These are phyloP conservation scores for Trididemnum miniatum DNA, from an alignment of 23 tunicate species.

Conservation along the genomic window DNA sequence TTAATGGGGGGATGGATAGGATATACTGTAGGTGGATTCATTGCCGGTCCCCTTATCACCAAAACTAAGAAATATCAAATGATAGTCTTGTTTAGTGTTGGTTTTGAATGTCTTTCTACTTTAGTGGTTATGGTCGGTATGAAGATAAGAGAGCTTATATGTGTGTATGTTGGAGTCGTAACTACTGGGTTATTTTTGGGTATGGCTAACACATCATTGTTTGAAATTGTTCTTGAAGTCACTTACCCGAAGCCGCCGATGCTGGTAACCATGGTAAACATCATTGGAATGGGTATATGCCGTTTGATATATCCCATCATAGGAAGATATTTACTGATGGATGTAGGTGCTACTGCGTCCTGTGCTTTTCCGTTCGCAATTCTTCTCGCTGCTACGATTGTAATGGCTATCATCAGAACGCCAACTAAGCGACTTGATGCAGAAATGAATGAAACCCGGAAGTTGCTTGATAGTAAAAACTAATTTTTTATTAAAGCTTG, in stretches of 20 bases:
- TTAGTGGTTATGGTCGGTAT: conserved; percentile 46
- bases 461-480: background rate
- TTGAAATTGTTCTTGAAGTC: conserved; percentile 54
- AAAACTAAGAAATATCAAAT: conserved; percentile 46
- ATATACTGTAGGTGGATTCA: conserved; percentile 61
- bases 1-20: conserved; percentile 65
- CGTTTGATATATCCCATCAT: conserved; percentile 62
- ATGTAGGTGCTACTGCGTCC: conserved; percentile 51
- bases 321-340: conserved; percentile 36
- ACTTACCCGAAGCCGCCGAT: conserved; percentile 61
- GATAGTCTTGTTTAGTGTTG: conserved; percentile 46
- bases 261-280: conserved; percentile 57
- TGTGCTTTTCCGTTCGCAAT: conserved; percentile 37
- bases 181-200: conserved; percentile 50
- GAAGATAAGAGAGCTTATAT: background rate
- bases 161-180: conserved; percentile 58
- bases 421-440: conserved; percentile 48
- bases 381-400: conserved; percentile 21
- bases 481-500: background rate
- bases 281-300: conserved; percentile 63
- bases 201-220: conserved; percentile 54
- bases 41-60: conserved; percentile 63
- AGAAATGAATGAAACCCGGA: conserved; percentile 11
- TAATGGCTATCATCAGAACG: conserved; percentile 24
- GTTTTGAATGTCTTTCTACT: conserved; percentile 30